Evolutionary conservation across 1,140 invertebrate genomes (phyloP).

Genomic region (Geopemphigus sp.): DNA sequence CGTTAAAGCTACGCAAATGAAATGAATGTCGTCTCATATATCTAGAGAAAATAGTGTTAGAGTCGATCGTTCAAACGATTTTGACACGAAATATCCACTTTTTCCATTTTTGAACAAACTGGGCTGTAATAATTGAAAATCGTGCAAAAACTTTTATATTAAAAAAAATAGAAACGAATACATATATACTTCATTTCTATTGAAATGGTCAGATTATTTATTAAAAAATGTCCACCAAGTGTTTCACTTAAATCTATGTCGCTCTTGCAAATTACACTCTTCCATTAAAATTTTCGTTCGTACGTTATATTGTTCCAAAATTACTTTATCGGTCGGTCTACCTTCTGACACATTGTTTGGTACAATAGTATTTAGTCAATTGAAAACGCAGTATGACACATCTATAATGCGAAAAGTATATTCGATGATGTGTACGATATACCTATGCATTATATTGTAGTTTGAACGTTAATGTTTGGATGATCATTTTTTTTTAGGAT

Average conservation of each 20-base stretch:
- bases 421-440: background rate
- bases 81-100: too few relatives aligned
- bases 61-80: too few relatives aligned
- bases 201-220: background rate
- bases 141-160: too few relatives aligned
- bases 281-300: background rate
- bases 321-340: background rate
- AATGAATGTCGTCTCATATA: too few relatives aligned
- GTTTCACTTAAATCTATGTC: background rate
- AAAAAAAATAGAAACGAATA: background rate
- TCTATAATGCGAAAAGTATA: background rate
- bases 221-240: background rate
- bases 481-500: too few relatives aligned
- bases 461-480: too few relatives aligned
- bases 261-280: background rate
- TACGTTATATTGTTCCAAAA: background rate
- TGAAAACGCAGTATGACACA: background rate
- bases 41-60: too few relatives aligned
- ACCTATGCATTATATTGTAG: too few relatives aligned
- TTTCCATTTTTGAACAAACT: too few relatives aligned
- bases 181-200: background rate
- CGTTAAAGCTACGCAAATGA: too few relatives aligned
- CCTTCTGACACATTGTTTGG: background rate
- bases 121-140: too few relatives aligned
- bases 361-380: slow-evolving; percentile 8